phyloP scores from a whole-genome alignment of 2,797 vertebrate genomes.

The Acrossocheilus wenchowensis region DNA sequence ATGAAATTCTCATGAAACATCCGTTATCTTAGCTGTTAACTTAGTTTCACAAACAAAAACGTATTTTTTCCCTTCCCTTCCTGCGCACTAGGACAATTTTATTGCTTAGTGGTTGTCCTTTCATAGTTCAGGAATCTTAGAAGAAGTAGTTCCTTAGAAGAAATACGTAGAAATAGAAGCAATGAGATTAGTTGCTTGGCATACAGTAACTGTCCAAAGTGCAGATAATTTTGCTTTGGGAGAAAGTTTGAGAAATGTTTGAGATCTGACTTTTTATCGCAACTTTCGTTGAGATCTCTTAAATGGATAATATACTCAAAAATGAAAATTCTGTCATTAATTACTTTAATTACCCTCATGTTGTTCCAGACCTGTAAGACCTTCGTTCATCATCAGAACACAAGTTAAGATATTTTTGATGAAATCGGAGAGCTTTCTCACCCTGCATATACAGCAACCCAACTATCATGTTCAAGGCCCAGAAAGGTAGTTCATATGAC shows the following conservation, averaged over 20 bases:
- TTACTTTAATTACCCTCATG: not conserved
- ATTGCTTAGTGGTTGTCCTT: not conserved
- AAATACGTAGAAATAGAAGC: not conserved
- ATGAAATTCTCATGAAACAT: not conserved
- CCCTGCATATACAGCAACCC: not conserved
- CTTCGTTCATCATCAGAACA: not conserved
- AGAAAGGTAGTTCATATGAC: not conserved
- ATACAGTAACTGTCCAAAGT: not conserved
- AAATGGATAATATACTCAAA: not conserved
- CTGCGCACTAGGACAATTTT: not conserved
- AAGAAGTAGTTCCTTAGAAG: not conserved
- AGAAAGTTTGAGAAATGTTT: not conserved
- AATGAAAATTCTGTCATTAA: not conserved
- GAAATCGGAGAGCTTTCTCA: not conserved
- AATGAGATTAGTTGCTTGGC: not conserved
- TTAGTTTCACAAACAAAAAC: conserved; percentile 14
- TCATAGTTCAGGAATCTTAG: not conserved
- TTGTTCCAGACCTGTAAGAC: not conserved
- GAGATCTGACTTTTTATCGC: not conserved
- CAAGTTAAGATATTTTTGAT: not conserved
- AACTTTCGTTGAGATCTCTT: not conserved
- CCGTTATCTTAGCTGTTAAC: conserved; percentile 1
- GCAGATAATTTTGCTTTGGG: not conserved
- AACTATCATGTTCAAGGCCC: not conserved
- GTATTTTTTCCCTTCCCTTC: not conserved